Evolutionary conservation across 2,888 invertebrate genomes (phyloP).

Genomic region (Aphrophora alni): DNA sequence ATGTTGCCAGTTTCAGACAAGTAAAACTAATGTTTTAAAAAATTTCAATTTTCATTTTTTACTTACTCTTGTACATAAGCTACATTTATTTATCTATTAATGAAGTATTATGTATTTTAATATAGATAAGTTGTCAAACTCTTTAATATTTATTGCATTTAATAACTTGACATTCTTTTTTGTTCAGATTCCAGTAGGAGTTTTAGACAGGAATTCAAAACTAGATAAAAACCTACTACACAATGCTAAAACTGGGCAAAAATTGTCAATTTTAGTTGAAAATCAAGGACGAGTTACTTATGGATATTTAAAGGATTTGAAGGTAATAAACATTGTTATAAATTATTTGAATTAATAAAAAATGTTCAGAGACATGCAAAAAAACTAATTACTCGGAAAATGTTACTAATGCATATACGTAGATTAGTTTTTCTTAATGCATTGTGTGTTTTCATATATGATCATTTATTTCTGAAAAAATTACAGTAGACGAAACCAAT

Average conservation of each 20-base stretch:
- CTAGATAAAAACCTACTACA: conserved; percentile 19
- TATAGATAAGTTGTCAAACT: background rate
- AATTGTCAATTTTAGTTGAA: background rate
- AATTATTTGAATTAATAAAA: too few relatives aligned
- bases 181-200: conserved; percentile 33
- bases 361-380: too few relatives aligned
- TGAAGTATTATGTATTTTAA: background rate
- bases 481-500: too few relatives aligned
- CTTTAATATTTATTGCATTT: background rate
- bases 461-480: too few relatives aligned
- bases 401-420: too few relatives aligned
- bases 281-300: background rate
- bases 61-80: too few relatives aligned
- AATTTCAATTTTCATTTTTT: too few relatives aligned
- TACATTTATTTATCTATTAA: background rate
- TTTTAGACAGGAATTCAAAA: conserved; percentile 31
- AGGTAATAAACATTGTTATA: background rate
- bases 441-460: too few relatives aligned
- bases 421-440: too few relatives aligned
- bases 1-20: too few relatives aligned
- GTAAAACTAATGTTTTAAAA: too few relatives aligned
- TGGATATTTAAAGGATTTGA: background rate
- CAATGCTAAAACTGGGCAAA: background rate
- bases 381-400: too few relatives aligned
- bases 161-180: background rate